Evolutionary conservation across 2,113 vertebrate genomes (phyloP), one percentile per base, ranked within the genome.

Genomic region (Daubentonia madagascariensis): DNA sequence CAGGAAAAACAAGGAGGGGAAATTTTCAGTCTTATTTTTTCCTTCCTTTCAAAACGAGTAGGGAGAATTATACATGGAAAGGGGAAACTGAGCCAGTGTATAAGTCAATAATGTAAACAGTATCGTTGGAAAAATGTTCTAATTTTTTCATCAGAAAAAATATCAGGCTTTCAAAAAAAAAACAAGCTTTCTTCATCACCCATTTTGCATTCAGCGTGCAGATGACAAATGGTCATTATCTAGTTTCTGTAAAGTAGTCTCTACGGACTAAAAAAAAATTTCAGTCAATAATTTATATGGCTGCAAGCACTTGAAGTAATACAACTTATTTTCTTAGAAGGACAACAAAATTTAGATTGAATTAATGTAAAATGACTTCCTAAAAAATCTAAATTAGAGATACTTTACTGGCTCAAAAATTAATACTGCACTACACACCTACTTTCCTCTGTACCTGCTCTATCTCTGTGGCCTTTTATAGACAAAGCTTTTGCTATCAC

Each of bases 291-390:
- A 90, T 63, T 59, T 80, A 45, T 35, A 67, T 4, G 52, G 45
- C 68, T 73, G 9, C 50, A n/a, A 92, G 14, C 57, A 83, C 61
- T 20, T 45, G 25, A 75, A 78, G 20, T 25, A 68, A 86, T 43
- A 93, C 23, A 68, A 89, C 9, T 93, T 45, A 20, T 79, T 78
- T 96, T 89, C 54, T 89, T 32, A 76, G 65, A 96, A 84, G 40
- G 48, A 67, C 8, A 35, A 18, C 28, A 25, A 16, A 72, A 86
- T 85, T 89, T 85, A 85, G 32, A 48, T 1, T 8, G 28, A 80
- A 81, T 54, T 20, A 61, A 80, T 54, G 18, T 68, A 86, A 86
- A 95, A 78, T 84, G 54, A 94, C 35, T 87, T 93, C 12, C 7
- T 79, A 59, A 43, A 59, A 54, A 57, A 68, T 50, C 67, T 73